Evolutionary conservation across 2,888 invertebrate genomes (phyloP), one percentile per base, ranked within the genome.

Genomic region (Meta bourneti): DNA sequence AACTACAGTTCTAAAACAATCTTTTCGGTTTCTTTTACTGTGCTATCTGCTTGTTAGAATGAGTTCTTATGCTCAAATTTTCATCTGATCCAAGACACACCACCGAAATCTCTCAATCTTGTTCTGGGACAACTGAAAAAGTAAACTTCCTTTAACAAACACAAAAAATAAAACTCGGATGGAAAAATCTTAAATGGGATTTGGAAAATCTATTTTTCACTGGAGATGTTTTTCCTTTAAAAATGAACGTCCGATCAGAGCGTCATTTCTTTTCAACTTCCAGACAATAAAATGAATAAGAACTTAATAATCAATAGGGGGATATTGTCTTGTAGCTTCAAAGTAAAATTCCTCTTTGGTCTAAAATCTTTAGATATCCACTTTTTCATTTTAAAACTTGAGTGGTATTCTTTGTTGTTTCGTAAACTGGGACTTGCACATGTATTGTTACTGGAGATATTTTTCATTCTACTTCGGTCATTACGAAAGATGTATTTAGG

Each of bases 201-300:
- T 61, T 61, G 61, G 61, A 61, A 78, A 78, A 78, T 48, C 49
- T 48, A 51, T 74, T 54, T 20, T 69, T 80, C 48, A 16, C 61
- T 61, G 61, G 61, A 61, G 7, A 34, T 13, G 52, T 16, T 34
- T 20, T 48, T 34, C 16, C 54, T 48, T 81, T 34, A 48, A 70
- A 20, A 70, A 79, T 49, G 69, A 69, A 81, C 13, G 49, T 11
- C 9, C 51, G 49, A 78, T 78, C n/a, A 52, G 74, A 79, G 20
- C 7, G 6, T 6, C 16, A 19, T 52, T 71, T 82, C 48, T 51
- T 51, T 81, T 82, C 49, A 71, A 19, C 51, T 16, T 71, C 19
- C 71, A 82, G 54, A 83, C 72, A 72, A 83, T 83, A 83, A 83
- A 83, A 74, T 13, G 74, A 51, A 78, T 78, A 78, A 78, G 51